Conservation (phyloP, 2,113 vertebrate species). For the Otocyon megalotis region DNA sequence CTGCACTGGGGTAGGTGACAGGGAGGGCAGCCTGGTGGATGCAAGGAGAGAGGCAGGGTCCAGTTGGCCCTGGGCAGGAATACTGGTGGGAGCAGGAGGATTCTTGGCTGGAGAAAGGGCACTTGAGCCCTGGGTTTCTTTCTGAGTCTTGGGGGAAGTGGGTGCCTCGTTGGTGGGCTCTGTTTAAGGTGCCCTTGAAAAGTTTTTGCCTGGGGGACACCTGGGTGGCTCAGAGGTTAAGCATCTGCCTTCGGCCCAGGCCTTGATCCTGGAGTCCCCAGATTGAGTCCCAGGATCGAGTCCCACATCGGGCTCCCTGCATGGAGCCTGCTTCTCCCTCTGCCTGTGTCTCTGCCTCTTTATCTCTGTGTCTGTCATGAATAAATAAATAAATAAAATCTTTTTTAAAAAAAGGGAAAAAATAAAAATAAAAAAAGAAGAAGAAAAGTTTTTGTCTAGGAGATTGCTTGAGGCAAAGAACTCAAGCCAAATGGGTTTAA, state of each 20-base stretch:
- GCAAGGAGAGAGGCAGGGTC: neutral
- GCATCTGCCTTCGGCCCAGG: no score
- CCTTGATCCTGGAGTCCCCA: no score
- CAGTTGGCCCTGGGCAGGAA: neutral
- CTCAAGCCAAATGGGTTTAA: neutral
- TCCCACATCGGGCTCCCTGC: no score
- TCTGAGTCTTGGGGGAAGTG: neutral
- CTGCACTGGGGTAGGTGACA: neutral
- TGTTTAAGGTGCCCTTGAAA: neutral
- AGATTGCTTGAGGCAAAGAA: neutral
- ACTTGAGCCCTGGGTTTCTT: conserved; percentile 15
- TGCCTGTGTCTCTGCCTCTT: no score
- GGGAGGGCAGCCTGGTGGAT: neutral
- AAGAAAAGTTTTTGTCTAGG: neutral
- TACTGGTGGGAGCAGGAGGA: neutral
- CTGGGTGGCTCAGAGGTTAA: no score
- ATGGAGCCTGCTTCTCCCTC: no score
- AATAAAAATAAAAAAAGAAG: no score
- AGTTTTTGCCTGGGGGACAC: neutral
- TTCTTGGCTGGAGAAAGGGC: neutral
- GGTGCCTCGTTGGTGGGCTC: neutral
- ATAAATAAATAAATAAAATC: no score
- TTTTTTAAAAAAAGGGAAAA: no score
- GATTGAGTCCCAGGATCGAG: no score
- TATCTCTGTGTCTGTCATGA: no score